Evolutionary conservation across 2,888 invertebrate species (phyloP), one percentile per base, ranked within the genome.

Genomic region (Pyralis farinalis): DNA sequence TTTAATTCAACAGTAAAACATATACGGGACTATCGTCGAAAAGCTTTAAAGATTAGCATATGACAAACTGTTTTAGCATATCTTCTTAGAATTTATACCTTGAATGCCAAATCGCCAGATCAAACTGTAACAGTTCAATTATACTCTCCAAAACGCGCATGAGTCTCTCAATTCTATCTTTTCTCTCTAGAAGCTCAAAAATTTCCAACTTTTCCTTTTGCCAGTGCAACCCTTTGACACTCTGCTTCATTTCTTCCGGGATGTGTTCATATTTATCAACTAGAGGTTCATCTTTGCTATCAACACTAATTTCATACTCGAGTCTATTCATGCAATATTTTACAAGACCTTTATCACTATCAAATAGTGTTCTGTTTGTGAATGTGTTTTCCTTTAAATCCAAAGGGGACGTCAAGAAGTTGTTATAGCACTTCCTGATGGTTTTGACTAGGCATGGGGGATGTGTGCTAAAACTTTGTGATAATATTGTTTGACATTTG

Each of bases 101-200:
- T 43, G 84, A 67, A 54, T 90, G 78, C 91, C 91, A 92, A 58
- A 91, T 85, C 1, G 85, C 81, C 38, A 91, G 76, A 70, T 92
- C 91, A 64, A 75, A 79, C 60, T 91, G 91, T 39, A 92, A 56
- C 25, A 92, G 63, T 62, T 91, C 87, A 41, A 90, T 71, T 1
- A 91, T 45, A 51, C 87, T 78, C 44, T 90, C 80, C 11, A 92
- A 55, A 3, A 88, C 85, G 27, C 82, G 69, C 68, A 90, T 88
- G 1, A 92, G 47, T 20, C 92, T 77, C 7, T 89, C 76, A 44
- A 92, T 77, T 37, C 91, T 85, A 3, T 85, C 80, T 7, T 51
- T 53, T 40, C 82, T 72, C 0, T 68, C 54, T 3, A 84, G 58
- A 16, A 76, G 55, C 58, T 89, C 87, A 63, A 60, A 85, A 33